These are phyloP conservation scores for Crotalus viridis DNA, from an alignment of 2,113 vertebrate genomes.

Conservation along the genomic window DNA sequence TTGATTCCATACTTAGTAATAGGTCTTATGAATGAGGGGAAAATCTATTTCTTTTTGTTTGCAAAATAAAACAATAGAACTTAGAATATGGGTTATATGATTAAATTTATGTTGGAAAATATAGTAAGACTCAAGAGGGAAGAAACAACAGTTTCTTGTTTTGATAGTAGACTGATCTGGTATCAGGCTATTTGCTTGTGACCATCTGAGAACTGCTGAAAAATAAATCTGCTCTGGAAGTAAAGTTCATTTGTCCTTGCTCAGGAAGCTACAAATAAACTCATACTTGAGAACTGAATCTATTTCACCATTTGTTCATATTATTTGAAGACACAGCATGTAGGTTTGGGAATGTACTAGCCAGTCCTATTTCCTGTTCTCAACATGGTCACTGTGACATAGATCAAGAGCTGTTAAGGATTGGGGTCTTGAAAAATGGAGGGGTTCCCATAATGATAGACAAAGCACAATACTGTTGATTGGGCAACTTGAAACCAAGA, in stretches of 20 bases:
- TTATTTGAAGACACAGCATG: background rate
- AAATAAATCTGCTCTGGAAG: background rate
- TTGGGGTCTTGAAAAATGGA: background rate
- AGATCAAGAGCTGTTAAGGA: background rate
- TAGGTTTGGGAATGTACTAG: background rate
- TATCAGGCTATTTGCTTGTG: background rate
- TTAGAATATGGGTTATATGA: background rate
- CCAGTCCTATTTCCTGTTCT: background rate
- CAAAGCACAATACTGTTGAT: background rate
- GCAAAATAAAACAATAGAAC: background rate
- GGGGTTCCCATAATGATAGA: background rate
- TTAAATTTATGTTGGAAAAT: background rate
- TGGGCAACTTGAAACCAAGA: background rate
- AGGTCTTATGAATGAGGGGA: background rate
- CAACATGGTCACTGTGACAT: background rate
- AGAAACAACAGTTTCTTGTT: background rate
- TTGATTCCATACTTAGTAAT: background rate
- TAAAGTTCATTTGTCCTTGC: background rate
- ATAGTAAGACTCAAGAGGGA: background rate
- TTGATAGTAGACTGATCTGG: background rate
- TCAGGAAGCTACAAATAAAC: background rate
- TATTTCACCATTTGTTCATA: background rate
- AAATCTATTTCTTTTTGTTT: background rate
- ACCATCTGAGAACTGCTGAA: background rate
- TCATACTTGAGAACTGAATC: background rate